Percentiles rank a stretch among this genome's conserved stretches.
These are phyloP conservation scores for Acanthisitta chloris DNA, from an alignment of 2,113 vertebrate genomes.

Conservation along the genomic window DNA sequence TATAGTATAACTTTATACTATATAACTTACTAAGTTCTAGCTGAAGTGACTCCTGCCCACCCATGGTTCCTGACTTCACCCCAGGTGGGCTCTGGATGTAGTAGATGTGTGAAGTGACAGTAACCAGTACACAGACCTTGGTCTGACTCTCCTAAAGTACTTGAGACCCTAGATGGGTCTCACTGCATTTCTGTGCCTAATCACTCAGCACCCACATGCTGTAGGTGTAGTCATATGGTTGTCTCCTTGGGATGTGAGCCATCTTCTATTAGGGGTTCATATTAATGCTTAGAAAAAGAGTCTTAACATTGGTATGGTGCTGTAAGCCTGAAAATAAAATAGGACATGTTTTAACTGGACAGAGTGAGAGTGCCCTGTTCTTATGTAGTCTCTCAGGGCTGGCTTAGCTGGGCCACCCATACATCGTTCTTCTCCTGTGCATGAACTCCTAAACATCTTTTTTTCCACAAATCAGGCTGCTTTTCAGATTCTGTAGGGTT, in stretches of 20 bases:
- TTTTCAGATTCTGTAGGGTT: background rate
- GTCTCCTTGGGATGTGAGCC: background rate
- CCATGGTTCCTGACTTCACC: accelerated
- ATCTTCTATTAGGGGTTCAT: background rate
- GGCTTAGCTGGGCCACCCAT: background rate
- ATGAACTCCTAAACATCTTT: background rate
- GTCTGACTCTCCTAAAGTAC: background rate
- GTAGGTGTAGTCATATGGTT: background rate
- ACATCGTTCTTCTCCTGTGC: background rate
- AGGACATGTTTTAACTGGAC: background rate
- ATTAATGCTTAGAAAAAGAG: background rate
- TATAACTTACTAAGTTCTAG: background rate
- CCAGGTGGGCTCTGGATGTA: background rate
- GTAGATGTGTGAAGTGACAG: background rate
- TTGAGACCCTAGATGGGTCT: background rate
- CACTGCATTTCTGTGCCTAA: accelerated
- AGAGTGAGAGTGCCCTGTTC: background rate
- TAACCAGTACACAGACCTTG: background rate
- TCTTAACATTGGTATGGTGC: background rate
- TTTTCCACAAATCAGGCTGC: background rate
- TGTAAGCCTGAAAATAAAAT: background rate
- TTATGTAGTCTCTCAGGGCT: background rate
- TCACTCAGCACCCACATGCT: background rate
- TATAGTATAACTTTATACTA: background rate
- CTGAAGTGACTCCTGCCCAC: background rate